Evolutionary conservation across 2,113 vertebrate genomes (phyloP), one percentile per base, ranked within the genome.

Genomic region (Muntiacus muntjak): DNA sequence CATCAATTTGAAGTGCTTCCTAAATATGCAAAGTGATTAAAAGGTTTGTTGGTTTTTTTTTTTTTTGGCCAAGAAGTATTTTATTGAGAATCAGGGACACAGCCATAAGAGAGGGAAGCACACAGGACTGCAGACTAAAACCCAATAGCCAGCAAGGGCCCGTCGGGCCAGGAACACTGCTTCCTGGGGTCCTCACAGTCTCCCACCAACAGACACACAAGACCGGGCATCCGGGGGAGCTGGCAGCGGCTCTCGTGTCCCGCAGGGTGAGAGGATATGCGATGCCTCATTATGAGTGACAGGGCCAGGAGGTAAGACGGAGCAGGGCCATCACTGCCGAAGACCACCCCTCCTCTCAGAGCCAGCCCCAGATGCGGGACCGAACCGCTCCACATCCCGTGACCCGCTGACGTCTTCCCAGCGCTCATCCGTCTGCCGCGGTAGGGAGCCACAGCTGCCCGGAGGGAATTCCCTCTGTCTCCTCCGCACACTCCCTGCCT

Each of bases 371-470:
- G 98, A 96, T 99, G 99, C 84, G 99, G 99, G 94, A 99, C 99
- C 0, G 99, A 99, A 25, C 99, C 99, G 5, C 99, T 99, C 92
- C 99, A 99, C 98, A 99, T 99, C 98, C 99, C 99, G 85, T 99
- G 99, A 97, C 99, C 99, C 52, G 99, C 99, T 1, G 99, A 99
- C 0, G 99, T 99, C 98, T 99, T 99, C 98, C 99, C 99, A 96
- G 99, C 99, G 19, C 99, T 99, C 99, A 99, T 99, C 98, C 99
- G 99, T 98, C 99, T 99, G 6, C 99, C 99, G 89, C 99, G 99
- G 98, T 99, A 99, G 98, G 99, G 93, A 99, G 98, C 86, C 99
- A 98, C 99, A 99, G 99, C 90, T 99, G 99, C 86, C 99, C 99
- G 1, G 99, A 99, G 28, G 99, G 99, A 99, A 99, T 99, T 23